Evolutionary conservation across 2,113 vertebrate species (phyloP).

Genomic region (Sclerurus mexicanus): DNA sequence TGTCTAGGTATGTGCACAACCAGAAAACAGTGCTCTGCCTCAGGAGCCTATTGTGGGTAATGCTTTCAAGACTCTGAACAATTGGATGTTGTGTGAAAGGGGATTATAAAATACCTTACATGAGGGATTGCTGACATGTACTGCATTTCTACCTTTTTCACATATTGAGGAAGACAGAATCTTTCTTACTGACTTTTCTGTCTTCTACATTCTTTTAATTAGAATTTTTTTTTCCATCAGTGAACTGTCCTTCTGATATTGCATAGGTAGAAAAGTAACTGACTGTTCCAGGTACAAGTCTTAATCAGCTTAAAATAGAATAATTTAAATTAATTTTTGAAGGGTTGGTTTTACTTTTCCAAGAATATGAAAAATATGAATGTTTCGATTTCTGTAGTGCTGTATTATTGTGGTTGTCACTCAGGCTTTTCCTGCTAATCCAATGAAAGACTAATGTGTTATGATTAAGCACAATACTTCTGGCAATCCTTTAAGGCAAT

Average conservation of each 20-base stretch:
- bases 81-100: background rate
- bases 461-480: conserved; percentile 14
- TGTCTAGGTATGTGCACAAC: background rate
- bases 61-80: background rate
- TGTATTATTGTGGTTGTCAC: conserved; percentile 12
- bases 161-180: background rate
- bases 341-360: background rate
- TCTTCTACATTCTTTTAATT: background rate
- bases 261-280: background rate
- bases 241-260: background rate
- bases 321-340: conserved; percentile 20
- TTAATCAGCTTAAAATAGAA: conserved; percentile 16
- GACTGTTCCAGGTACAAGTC: background rate
- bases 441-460: conserved; percentile 26
- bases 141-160: background rate
- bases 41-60: background rate
- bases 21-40: background rate
- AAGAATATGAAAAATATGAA: background rate
- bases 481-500: background rate
- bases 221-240: background rate
- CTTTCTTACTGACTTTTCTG: background rate
- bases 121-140: background rate
- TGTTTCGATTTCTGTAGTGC: background rate
- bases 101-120: background rate
- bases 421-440: conserved; percentile 51